These are phyloP conservation scores for Schizotus pectinicornis DNA, from an alignment of 2,888 invertebrate genomes.

Conservation along the genomic window DNA sequence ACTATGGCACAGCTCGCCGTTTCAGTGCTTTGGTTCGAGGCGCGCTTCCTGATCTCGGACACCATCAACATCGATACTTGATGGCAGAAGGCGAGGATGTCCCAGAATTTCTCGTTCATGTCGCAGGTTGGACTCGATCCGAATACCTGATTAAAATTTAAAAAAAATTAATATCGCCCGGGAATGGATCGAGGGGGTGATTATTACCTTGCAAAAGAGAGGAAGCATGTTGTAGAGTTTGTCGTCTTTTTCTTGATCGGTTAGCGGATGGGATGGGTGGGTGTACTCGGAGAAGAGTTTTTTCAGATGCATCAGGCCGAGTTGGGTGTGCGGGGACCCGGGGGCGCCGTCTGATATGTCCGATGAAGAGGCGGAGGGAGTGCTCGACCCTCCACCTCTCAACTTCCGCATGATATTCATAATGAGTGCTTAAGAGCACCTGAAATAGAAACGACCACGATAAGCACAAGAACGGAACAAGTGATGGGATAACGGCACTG, in stretches of 20 bases:
- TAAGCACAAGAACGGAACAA: too few species aligned
- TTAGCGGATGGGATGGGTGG: constrained; percentile 82
- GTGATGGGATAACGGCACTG: too few species aligned
- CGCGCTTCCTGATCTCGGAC: constrained; percentile 91
- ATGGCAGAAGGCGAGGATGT: constrained; percentile 91
- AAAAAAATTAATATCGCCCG: constrained; percentile 1
- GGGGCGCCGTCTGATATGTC: constrained; percentile 67
- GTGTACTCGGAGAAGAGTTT: constrained; percentile 95
- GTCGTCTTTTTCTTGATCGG: constrained; percentile 85
- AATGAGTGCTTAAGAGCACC: constrained; percentile 27
- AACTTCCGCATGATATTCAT: constrained; percentile 96
- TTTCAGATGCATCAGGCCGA: constrained; percentile 94
- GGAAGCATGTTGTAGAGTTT: constrained; percentile 98
- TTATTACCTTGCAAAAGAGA: constrained; percentile 89
- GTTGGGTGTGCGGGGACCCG: constrained; percentile 79
- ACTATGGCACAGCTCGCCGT: constrained; percentile 97
- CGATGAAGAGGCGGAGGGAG: constrained; percentile 59
- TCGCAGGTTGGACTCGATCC: constrained; percentile 92
- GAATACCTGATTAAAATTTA: constrained; percentile 74
- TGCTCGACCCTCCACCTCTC: constrained; percentile 67
- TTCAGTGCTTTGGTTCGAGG: constrained; percentile 95
- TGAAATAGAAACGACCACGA: constrained; percentile 11
- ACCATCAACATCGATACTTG: constrained; percentile 96
- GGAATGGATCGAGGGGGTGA: neutral
- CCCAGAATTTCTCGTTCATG: constrained; percentile 97